Evolutionary conservation across 2,113 vertebrate species (phyloP), one percentile per base, ranked within the genome.

Genomic region (Planiliza haematocheilus): DNA sequence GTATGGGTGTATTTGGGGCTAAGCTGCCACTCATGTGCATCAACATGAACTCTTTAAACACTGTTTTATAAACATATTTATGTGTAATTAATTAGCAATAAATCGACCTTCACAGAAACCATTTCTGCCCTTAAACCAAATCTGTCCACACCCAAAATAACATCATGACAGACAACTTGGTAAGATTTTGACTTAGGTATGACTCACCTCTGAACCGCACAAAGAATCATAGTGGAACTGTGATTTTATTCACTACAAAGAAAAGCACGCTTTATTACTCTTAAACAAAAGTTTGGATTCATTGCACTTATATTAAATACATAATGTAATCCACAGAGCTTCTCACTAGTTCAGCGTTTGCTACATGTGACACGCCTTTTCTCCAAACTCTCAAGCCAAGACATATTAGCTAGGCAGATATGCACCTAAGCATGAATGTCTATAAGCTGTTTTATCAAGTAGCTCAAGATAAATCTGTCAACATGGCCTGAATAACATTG

Each of bases 301-400:
- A 56, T 39, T 56, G 24, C 24, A 30, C 24, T 3, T 30, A 30
- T 30, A 30, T 30, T 30, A 30, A 30, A 30, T 30, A 30, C 24
- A 30, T 3, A 30, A 30, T 5, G 5, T 51, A 14, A 52, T 38
- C 18, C 42, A 46, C 21, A 55, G 8, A 14, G 4, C 9, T 7
- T 14, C 20, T 51, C 2, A 51, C 2, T 7, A 2, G 17, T 24
- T 72, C 56, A 46, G 18, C n/a, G 17, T 13, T 39, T 34, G 37
- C 37, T 9, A 10, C 56, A 42, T 50, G 60, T 57, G 55, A 67
- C 20, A 42, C 61, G 61, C 14, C 4, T 36, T 8, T 38, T 64
- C 17, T 20, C 36, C 12, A 74, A 51, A 39, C 42, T 6, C 14
- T 37, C 10, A 6, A 42, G 42, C 8, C 18, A 74, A 49, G 2